Conservation (phyloP, 2,113 vertebrate genomes). For the Lampris incognitus region DNA sequence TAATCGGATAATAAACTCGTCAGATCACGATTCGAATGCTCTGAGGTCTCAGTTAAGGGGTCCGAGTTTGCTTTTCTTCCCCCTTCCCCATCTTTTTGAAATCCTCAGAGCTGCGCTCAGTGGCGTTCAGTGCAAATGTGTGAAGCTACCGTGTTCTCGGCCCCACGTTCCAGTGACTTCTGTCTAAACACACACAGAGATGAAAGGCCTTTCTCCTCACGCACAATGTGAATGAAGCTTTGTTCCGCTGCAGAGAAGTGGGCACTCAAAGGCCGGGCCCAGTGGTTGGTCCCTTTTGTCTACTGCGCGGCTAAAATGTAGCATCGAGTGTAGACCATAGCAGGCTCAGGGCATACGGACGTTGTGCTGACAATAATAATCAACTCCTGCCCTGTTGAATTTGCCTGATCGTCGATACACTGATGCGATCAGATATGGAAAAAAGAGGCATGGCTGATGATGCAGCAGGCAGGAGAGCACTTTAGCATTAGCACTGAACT, state of each 20-base stretch:
- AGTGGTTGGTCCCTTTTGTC: slow-evolving; percentile 65
- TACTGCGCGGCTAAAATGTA: slow-evolving; percentile 51
- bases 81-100: slow-evolving; percentile 8
- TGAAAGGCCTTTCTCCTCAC: slow-evolving; percentile 74
- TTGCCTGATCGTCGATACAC: too few species aligned
- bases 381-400: background rate
- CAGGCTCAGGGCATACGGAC: background rate
- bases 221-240: slow-evolving; percentile 70
- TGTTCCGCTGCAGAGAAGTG: slow-evolving; percentile 65
- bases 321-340: slow-evolving; percentile 41
- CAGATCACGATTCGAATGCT: background rate
- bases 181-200: slow-evolving; percentile 73
- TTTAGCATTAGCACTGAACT: background rate
- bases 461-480: too few species aligned
- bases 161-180: slow-evolving; percentile 64
- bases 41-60: background rate
- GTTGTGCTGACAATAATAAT: background rate
- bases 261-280: slow-evolving; percentile 63
- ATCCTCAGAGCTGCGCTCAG: slow-evolving; percentile 20
- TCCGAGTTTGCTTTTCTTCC: background rate
- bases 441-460: too few species aligned
- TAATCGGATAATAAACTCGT: background rate
- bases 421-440: too few species aligned
- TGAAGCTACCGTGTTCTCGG: slow-evolving; percentile 56
- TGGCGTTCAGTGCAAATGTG: slow-evolving; percentile 25